Evolutionary conservation across 2,113 vertebrate species (phyloP).

Genomic region (Ceyx margarethae): DNA sequence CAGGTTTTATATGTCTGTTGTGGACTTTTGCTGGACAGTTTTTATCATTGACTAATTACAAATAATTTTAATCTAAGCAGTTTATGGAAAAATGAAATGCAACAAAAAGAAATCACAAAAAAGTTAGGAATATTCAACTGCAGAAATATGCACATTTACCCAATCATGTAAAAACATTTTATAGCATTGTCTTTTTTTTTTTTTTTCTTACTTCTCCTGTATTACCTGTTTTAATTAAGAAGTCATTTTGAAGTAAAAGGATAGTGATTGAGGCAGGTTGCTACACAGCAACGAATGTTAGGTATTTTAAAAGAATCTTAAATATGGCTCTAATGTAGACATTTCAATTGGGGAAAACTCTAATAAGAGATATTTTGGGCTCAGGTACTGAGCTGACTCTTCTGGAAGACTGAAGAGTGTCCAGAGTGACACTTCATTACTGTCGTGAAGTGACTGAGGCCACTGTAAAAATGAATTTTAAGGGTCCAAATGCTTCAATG

Average conservation of each 20-base stretch:
- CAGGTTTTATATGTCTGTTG: slow-evolving; percentile 77
- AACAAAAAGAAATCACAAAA: background rate
- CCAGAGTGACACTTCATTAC: background rate
- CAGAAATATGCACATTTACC: slow-evolving; percentile 23
- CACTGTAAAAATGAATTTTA: background rate
- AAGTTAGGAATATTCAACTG: too few relatives aligned
- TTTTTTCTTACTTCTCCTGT: background rate
- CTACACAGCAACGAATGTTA: background rate
- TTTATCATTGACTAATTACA: slow-evolving; percentile 62
- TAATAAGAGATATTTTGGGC: background rate
- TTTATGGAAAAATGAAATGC: background rate
- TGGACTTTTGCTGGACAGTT: slow-evolving; percentile 48
- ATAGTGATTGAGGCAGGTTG: background rate
- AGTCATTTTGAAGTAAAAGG: background rate
- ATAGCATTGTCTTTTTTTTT: background rate
- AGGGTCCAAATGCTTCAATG: background rate
- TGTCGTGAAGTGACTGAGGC: background rate
- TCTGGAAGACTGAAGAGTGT: background rate
- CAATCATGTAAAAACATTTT: slow-evolving; percentile 3
- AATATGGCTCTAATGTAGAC: background rate
- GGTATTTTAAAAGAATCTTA: slow-evolving; percentile 37
- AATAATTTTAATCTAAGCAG: slow-evolving; percentile 35
- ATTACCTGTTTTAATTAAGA: slow-evolving; percentile 25
- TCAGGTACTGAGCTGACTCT: background rate
- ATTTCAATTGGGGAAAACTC: background rate